A percentile compares a stretch with the other conserved stretches of the same genome.
Conservation (phyloP, 2,888 invertebrate genomes). For the Melanargia galathea region DNA sequence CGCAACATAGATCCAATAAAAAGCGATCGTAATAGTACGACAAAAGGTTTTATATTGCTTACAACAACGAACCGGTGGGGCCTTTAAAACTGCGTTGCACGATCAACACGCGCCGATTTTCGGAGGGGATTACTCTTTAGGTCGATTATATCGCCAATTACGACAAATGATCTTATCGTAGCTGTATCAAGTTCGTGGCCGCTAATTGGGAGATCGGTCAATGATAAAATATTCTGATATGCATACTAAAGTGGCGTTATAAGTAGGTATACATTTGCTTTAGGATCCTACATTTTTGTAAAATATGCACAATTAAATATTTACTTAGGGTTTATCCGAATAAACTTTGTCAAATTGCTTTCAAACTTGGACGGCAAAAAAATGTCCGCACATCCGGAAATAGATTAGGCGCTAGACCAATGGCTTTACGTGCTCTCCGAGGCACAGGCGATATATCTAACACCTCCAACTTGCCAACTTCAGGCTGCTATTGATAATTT, state of each 20-base stretch:
- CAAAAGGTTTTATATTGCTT: neutral
- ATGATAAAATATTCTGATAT: conserved; percentile 1
- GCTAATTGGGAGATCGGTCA: conserved; percentile 25
- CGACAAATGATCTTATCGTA: conserved; percentile 28
- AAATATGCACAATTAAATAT: too few species aligned
- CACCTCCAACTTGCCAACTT: too few species aligned
- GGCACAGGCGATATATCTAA: too few species aligned
- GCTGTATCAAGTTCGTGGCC: conserved; percentile 20
- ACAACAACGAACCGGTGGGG: neutral
- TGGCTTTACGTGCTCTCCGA: too few species aligned
- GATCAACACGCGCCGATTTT: neutral
- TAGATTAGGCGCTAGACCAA: too few species aligned
- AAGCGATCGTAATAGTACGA: neutral
- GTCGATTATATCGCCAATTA: conserved; percentile 40
- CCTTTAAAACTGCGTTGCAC: neutral
- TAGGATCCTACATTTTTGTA: too few species aligned
- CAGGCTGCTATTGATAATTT: too few species aligned
- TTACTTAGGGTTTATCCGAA: too few species aligned
- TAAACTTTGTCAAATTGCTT: too few species aligned
- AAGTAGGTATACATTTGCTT: too few species aligned
- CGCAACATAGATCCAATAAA: neutral
- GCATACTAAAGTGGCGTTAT: neutral
- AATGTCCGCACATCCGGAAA: too few species aligned
- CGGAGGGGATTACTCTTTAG: conserved; percentile 27
- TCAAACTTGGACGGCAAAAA: too few species aligned